phyloP scores from a whole-genome alignment of 1,140 invertebrate genomes.

The Bombus ignitus region DNA sequence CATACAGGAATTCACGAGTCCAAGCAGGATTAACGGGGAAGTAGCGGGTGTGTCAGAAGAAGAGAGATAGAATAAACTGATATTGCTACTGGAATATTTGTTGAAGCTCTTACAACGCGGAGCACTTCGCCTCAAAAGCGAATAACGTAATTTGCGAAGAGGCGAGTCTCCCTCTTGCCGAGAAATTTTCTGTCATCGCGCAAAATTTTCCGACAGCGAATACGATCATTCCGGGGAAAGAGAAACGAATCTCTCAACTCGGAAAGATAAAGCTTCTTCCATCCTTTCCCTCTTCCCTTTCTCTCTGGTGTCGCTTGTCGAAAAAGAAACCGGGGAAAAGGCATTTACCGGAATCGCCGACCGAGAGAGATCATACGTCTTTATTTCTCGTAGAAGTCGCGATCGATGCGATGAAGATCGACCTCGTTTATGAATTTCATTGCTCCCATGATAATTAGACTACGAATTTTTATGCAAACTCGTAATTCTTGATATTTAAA shows the following conservation, averaged over 20 bases:
- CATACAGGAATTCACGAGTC: constrained; percentile 51
- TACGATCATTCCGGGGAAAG: constrained; percentile 23
- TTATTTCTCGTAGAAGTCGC: background rate
- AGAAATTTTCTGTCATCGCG: constrained; percentile 37
- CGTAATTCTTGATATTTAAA: too few species aligned
- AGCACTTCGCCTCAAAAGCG: constrained; percentile 56
- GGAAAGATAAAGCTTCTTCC: background rate
- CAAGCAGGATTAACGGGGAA: constrained; percentile 45
- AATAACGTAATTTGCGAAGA: constrained; percentile 56
- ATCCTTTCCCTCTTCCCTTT: background rate
- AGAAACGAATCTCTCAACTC: constrained; percentile 3
- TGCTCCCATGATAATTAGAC: background rate
- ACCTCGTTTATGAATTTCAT: background rate
- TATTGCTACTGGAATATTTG: constrained; percentile 59
- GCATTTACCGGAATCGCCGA: constrained; percentile 21
- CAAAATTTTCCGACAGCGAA: constrained; percentile 24
- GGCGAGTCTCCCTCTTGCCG: background rate
- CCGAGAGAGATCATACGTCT: background rate
- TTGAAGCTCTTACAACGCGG: constrained; percentile 50
- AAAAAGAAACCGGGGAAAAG: background rate
- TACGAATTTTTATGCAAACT: background rate
- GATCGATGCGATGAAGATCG: background rate
- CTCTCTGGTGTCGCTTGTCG: background rate
- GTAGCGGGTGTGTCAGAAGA: background rate
- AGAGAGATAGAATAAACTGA: constrained; percentile 37